phyloP scores from a whole-genome alignment of 2,888 invertebrate genomes.

The Chymomyza fuscimana region DNA sequence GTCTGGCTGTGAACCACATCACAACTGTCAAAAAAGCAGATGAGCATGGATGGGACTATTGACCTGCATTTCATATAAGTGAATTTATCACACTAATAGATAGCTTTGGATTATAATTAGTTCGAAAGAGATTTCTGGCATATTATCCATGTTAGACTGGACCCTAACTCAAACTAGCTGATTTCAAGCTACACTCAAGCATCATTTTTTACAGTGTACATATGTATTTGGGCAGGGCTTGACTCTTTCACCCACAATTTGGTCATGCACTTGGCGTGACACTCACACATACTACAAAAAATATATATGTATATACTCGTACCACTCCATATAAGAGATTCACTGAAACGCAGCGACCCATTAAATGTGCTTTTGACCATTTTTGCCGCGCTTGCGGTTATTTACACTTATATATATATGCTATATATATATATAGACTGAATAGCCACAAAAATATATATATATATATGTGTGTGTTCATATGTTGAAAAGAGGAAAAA shows the following conservation, averaged over 20 bases:
- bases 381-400: slow-evolving; percentile 63
- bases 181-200: neutral
- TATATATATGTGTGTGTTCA: slow-evolving; percentile 14
- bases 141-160: no score
- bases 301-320: no score
- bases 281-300: neutral
- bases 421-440: slow-evolving; percentile 1
- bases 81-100: no score
- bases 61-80: no score
- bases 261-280: slow-evolving; percentile 24
- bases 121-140: no score
- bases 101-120: no score
- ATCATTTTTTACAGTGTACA: neutral
- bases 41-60: no score
- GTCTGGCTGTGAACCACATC: no score
- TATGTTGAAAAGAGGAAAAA: neutral
- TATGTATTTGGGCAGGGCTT: neutral
- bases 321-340: neutral
- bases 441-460: slow-evolving; percentile 16
- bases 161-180: neutral
- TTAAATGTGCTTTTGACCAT: slow-evolving; percentile 59
- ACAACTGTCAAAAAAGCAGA: no score
- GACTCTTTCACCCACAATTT: slow-evolving; percentile 14
- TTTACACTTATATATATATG: slow-evolving; percentile 48
- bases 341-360: slow-evolving; percentile 44